Evolutionary conservation across 1,140 invertebrate genomes (phyloP), one percentile per base, ranked within the genome.

Genomic region (Anastrepha ludens): DNA sequence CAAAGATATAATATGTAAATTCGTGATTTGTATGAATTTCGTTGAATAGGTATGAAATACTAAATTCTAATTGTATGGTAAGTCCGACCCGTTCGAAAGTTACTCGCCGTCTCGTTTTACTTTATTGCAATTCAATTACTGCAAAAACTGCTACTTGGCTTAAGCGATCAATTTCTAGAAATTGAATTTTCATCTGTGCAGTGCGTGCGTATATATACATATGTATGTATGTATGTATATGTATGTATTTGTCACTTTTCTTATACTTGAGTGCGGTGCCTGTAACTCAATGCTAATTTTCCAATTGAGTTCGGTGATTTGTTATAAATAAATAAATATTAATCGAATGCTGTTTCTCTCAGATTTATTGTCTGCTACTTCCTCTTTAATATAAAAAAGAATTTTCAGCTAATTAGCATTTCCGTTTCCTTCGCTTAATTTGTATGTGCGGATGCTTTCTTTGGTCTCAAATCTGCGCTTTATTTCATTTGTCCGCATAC

Each of bases 1-100:
- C 85, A 88, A 88, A 58, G 62, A n/a, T 78, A 3, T 11, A 87
- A 58, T 60, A 47, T 47, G 2, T 39, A 50, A 65, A 64, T 64
- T n/a, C 29, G 59, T 65, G 88, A 85, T 20, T 59, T 88, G 86
- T 88, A 67, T 87, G 81, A 88, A 88, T 67, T 87, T 88, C 88
- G 88, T 89, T 86, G 88, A 87, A 74, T 81, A n/a, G 39, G 8
- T 85, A 64, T 55, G 65, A 20, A 50, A 44, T 81, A 81, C 17
- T 81, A 81, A 41, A 39, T 59, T 88, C 89, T 88, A 87, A 89
- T 86, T 90, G 85, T 90, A 29, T 64, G 87, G 87, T 88, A 87
- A 41, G 89, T 91, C 91, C 91, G 91, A 91, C 90, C 91, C 88
- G 90, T 78, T 58, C 74, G 87, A 91, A 92, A 91, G 88, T 90